Conservation (phyloP, 2,113 vertebrate species). For the Bos taurus region ARS-UCD2.0 NC_037339.1:4221501-4222000, state of each 20-base stretch:
- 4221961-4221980: background rate
- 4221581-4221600: constrained; percentile 31
- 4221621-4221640: background rate
- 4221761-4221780: background rate
- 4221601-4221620: background rate
- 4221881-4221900: background rate
- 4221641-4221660: background rate
- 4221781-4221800: background rate
- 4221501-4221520: background rate
- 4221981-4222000: background rate
- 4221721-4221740: background rate
- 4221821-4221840: background rate
- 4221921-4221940: background rate
- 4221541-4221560: background rate
- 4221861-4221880: background rate
- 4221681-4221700: background rate
- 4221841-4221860: background rate
- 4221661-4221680: constrained; percentile 12
- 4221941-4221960: background rate
- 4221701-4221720: background rate
- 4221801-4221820: background rate
- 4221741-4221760: background rate
- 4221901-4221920: background rate
- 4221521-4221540: background rate
- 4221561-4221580: constrained; percentile 27